A percentile compares a stretch with the other conserved stretches of the same genome.
Conservation (phyloP, 1,140 invertebrate species). For the Apocrypta bakeri region DNA sequence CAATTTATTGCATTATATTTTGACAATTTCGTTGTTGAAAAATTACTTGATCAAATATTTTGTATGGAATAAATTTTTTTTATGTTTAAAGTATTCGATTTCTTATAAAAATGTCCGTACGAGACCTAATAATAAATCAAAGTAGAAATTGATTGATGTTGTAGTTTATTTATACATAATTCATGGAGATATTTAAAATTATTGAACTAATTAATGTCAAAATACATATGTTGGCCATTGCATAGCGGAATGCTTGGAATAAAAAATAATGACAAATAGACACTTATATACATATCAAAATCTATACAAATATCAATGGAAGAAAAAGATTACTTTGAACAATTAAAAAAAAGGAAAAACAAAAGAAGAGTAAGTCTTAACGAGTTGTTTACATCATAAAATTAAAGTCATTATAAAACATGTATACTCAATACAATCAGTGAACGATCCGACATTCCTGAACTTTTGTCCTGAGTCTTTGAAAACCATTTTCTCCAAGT, state of each 20-base stretch:
- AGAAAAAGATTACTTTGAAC: conserved; percentile 54
- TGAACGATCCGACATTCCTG: conserved; percentile 26
- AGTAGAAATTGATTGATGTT: conserved; percentile 53
- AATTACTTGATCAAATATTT: conserved; percentile 39
- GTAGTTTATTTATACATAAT: conserved; percentile 61
- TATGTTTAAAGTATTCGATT: conserved; percentile 15
- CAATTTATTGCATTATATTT: conserved; percentile 43
- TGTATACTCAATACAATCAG: conserved; percentile 39
- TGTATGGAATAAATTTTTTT: conserved; percentile 1
- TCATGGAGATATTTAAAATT: conserved; percentile 43
- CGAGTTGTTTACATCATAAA: conserved; percentile 22
- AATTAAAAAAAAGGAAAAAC: conserved; percentile 34
- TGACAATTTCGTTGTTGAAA: conserved; percentile 10
- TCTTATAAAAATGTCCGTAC: conserved; percentile 12
- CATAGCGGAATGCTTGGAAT: conserved; percentile 64
- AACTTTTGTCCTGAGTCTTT: conserved; percentile 9
- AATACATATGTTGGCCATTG: conserved; percentile 44
- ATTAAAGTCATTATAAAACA: conserved; percentile 45
- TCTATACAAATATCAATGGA: conserved; percentile 65
- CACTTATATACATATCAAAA: conserved; percentile 68
- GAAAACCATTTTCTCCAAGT: conserved; percentile 31
- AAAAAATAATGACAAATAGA: conserved; percentile 57
- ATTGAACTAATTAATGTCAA: conserved; percentile 57
- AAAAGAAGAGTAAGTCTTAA: conserved; percentile 29
- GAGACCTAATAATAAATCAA: conserved; percentile 36